Base-by-base conservation (phyloP, 2,113 vertebrate species). In the Lycaon pictus region DNA sequence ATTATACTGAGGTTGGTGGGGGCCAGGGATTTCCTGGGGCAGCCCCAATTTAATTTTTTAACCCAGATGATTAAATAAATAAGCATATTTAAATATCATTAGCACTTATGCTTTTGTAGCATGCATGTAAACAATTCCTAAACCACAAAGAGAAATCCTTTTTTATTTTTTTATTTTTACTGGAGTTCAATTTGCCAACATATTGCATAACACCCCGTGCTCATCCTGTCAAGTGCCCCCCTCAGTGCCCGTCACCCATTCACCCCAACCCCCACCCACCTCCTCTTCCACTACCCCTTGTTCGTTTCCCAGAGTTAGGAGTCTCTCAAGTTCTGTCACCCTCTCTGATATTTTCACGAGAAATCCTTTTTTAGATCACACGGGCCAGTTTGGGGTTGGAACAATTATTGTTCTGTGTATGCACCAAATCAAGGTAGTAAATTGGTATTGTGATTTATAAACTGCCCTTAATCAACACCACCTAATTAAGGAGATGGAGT, bases 51-150 rank as follows among this genome's bases (percentile, higher is more conserved):
- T 87, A 74, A 63, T 82, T 95, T 96, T 88, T 86, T 43, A 88
- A 92, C 82, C 15, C 48, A 83, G 7, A 56, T 74, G 63, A 83
- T 90, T 96, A 85, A 88, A 84, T 96, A 85, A 88, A 84, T 90
- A 96, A 83, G n/a, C 19, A 80, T 63, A 74, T 89, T 87, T 95
- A 84, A 85, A 90, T 74, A 84, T 62, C 96, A 95, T 76, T 51
- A 51, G n/a, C 43, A 84, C 60, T 89, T 80, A 51, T 2, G 77
- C 2, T 82, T 87, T 81, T 94, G 8, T 23, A 96, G 53, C 6
- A 81, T 69, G 23, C 29, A 23, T 86, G 55, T 48, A 82, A 92
- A 92, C 35, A 97, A 69, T 95, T 90, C 15, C 65, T 93, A 94
- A 95, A 58, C 55, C 20, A 91, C 72, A 67, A 60, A 81, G 51